Conservation (phyloP, 1,140 invertebrate species). For the Sarcophaga peregrina region DNA sequence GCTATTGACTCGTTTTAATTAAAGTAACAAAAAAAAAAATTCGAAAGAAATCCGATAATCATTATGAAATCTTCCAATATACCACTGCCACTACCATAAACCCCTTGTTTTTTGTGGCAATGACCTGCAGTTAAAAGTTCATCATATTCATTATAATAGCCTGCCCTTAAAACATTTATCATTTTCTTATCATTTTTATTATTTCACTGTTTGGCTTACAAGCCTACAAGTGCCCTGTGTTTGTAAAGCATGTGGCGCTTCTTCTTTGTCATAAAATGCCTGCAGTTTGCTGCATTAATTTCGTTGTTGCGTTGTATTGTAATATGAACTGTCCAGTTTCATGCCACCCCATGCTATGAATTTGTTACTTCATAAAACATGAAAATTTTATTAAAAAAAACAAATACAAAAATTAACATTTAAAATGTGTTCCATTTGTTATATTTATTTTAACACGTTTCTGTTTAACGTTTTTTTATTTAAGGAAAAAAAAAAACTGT, state of each 20-base stretch:
- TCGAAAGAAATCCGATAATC: not conserved
- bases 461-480: not conserved
- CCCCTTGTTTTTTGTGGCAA: not conserved
- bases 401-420: conserved; percentile 4
- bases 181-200: conserved; percentile 9
- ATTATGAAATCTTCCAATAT: not conserved
- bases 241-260: not conserved
- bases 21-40: not conserved
- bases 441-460: conserved; percentile 22
- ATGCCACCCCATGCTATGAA: conserved; percentile 4
- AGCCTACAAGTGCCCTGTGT: not conserved
- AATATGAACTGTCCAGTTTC: no score
- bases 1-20: conserved; percentile 14
- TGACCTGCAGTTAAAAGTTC: conserved; percentile 1
- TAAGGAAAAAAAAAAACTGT: not conserved
- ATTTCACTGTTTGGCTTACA: not conserved
- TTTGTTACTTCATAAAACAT: conserved; percentile 20
- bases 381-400: not conserved
- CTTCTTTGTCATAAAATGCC: not conserved
- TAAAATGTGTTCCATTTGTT: conserved; percentile 10
- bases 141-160: not conserved
- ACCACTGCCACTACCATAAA: not conserved
- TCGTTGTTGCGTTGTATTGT: not conserved
- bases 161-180: not conserved
- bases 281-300: not conserved